Conservation (phyloP, 2,113 vertebrate genomes). For the Piaya cayana region DNA sequence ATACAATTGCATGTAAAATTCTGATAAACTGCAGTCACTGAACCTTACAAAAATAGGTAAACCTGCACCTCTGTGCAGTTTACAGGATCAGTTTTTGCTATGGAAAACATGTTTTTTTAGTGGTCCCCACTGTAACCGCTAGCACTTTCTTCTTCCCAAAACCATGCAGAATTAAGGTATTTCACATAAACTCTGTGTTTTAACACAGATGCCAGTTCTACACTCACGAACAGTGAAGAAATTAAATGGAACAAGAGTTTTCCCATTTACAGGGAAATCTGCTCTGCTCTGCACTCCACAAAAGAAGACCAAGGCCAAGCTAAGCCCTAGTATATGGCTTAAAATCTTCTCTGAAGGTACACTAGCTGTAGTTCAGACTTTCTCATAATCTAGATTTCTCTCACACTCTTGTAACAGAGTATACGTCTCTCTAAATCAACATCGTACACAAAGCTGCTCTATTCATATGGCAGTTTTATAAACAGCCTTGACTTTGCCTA, state of each 20-base stretch:
- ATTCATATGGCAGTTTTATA: background rate
- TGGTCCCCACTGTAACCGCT: background rate
- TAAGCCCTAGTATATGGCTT: background rate
- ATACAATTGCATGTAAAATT: background rate
- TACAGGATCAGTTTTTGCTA: background rate
- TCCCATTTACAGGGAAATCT: background rate
- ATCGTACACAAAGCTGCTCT: background rate
- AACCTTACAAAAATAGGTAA: background rate
- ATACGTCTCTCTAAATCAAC: background rate
- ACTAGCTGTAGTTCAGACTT: background rate
- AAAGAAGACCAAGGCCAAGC: background rate
- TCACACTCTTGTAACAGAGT: background rate
- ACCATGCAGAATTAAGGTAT: background rate
- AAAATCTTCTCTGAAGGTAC: background rate
- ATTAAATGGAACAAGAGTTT: background rate
- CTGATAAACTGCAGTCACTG: background rate
- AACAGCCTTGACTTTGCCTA: background rate
- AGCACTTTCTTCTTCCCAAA: background rate
- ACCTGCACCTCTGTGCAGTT: background rate
- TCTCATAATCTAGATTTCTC: background rate
- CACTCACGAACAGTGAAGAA: background rate
- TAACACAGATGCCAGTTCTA: background rate
- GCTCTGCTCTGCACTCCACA: background rate
- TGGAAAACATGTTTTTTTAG: background rate
- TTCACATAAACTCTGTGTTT: background rate